Evolutionary conservation across 2,888 invertebrate species (phyloP).

Genomic region (Pedicia rivosa): DNA sequence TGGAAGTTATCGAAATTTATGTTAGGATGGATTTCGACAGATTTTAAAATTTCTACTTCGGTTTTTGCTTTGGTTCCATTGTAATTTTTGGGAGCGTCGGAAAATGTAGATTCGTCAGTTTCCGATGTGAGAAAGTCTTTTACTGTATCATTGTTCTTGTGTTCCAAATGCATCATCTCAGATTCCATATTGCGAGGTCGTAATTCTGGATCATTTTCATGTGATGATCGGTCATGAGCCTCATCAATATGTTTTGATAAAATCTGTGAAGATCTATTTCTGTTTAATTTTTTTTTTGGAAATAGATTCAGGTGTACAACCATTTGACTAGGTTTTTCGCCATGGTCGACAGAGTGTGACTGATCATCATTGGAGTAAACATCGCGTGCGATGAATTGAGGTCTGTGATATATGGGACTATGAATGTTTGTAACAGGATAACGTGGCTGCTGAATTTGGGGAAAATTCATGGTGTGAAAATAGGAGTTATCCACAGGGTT

Average conservation of each 20-base stretch:
- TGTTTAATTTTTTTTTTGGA: constrained; percentile 31
- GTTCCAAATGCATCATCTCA: neutral
- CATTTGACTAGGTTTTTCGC: constrained; percentile 36
- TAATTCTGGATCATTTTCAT: neutral
- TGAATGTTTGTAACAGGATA: neutral
- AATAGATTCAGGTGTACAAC: constrained; percentile 49
- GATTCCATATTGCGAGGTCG: neutral
- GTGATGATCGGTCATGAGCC: neutral
- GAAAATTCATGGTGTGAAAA: constrained; percentile 13
- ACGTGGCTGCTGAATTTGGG: constrained; percentile 12
- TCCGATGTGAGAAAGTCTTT: neutral
- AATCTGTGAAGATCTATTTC: neutral
- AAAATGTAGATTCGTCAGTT: neutral
- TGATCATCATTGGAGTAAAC: neutral
- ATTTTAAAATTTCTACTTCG: constrained; percentile 2
- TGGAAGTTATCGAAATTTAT: neutral
- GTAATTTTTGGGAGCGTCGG: neutral
- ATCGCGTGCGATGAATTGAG: neutral
- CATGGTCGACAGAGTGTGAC: constrained; percentile 3
- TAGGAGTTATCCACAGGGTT: constrained; percentile 10
- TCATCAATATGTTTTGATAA: constrained; percentile 3
- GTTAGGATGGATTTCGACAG: constrained; percentile 1
- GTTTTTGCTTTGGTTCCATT: neutral
- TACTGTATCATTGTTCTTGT: neutral
- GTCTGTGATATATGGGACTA: neutral